Evolutionary conservation across 2,113 vertebrate genomes (phyloP), one percentile per base, ranked within the genome.

Genomic region (Atlantisia rogersi): DNA sequence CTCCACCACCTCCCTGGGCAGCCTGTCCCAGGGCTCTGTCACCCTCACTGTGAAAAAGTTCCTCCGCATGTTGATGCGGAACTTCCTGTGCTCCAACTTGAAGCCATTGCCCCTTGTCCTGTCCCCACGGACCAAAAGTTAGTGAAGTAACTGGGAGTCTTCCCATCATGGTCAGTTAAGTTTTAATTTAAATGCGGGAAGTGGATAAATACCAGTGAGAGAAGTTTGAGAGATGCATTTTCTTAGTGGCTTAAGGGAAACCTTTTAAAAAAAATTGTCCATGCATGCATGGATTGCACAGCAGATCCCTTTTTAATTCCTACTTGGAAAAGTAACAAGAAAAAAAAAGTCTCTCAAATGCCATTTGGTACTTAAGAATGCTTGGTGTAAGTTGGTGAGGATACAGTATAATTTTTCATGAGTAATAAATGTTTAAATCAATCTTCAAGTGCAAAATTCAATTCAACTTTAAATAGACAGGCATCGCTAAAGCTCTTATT

Each of bases 401-500:
- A 88, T 68, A 97, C 21, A 19, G 82, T 83, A 67, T 86, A 94
- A 82, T 81, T 95, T 93, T 93, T 90, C 68, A 71, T 28, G 6
- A 86, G 42, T 67, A 95, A 86, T 79, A 90, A 76, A 93, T 46
- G 64, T 91, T 95, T 88, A 95, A 94, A 80, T 90, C 92, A 88
- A 39, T 83, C 86, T 90, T 67, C 71, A 94, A 94, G 56, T 35
- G 9, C 73, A 95, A 92, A 92, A 94, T 93, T 94, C 76, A 96
- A 93, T 92, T 94, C 69, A 63, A 32, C 56, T 82, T 93, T 67
- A 93, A 96, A 94, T 90, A 80, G 53, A 74, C 76, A 94, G 94
- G 91, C 32, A 12, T 94, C 96, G 90, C 92, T 86, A 83, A 77
- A 94, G 71, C 63, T 86, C 26, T 88, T 88, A 85, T 71, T 94